Evolutionary conservation across 2,113 vertebrate genomes (phyloP), one percentile per base, ranked within the genome.

Genomic region (Willisornis vidua): DNA sequence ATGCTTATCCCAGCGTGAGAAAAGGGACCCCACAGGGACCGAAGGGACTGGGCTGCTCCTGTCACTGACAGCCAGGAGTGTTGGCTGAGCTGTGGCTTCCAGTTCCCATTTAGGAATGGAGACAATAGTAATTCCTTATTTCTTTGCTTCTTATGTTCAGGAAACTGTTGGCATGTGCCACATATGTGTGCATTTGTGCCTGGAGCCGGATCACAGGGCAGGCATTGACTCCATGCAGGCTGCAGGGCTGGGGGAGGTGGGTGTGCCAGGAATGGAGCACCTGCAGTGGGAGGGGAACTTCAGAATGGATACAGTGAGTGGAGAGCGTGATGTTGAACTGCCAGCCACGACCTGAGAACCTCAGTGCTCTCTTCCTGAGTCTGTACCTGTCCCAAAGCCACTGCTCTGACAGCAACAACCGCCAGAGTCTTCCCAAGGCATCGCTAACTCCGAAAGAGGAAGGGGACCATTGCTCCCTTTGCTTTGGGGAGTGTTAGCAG

Each of bases 1-100:
- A 91, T 91, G 74, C 78, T 94, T 78, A 91, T 91, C 58, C 55
- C 82, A 93, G 90, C 41, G 1, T 94, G 85, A 93, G 71, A 57
- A 93, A 87, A 93, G 82, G 26, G 49, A 83, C 78, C 45, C 74
- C 58, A 19, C 4, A 72, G 82, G 66, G 78, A 79, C 78, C 2
- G 3, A 52, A 84, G 70, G 78, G 86, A 75, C 77, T 35, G 61
- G 58, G 57, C 73, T 62, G 87, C 59, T 85, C 67, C 81, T 93
- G 79, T 80, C 88, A 58, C 20, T 66, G 68, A 77, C 55, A 85
- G 90, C 66, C 85, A 46, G 18, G 79, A 68, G 62, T 9, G 49
- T 72, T 85, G 74, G 31, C 82, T 91, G 70, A 96, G 85, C 57
- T 87, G 17, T 71, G 45, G 9, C 51, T 92, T 92, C 68, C 43